A percentile compares a stretch with the other conserved stretches of the same genome.
phyloP scores from a whole-genome alignment of 2,888 invertebrate genomes.

The Oscheius onirici region DNA sequence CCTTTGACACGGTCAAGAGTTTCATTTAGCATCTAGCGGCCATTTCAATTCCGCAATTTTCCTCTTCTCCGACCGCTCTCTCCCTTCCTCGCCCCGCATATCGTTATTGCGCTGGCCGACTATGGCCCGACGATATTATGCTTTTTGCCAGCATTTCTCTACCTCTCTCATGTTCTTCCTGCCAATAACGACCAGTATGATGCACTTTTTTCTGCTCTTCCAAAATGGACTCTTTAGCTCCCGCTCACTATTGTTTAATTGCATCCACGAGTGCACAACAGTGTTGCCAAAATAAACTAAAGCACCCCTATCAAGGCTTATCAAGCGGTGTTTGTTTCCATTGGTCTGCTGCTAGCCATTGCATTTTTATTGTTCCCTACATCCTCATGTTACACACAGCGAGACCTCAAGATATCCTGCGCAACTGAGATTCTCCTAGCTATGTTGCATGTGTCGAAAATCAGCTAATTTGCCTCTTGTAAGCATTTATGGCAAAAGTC shows the following conservation, averaged over 20 bases:
- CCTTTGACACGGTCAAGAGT: slow-evolving; percentile 28
- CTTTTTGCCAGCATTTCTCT: slow-evolving; percentile 12
- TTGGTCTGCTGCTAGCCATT: slow-evolving; percentile 1
- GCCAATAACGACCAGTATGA: background rate
- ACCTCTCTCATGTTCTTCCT: background rate
- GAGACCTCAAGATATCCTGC: background rate
- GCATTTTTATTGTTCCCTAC: slow-evolving; percentile 25
- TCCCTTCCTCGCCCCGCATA: slow-evolving; percentile 11
- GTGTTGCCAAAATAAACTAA: background rate
- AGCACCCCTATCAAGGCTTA: background rate
- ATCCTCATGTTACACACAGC: slow-evolving; percentile 24
- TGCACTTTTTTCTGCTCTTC: background rate
- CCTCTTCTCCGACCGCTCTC: slow-evolving; percentile 14
- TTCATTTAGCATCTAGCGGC: slow-evolving; percentile 20
- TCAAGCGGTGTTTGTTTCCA: slow-evolving; percentile 1
- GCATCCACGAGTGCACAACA: background rate
- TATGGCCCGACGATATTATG: slow-evolving; percentile 16
- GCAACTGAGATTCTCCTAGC: slow-evolving; percentile 1
- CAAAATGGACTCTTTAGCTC: background rate
- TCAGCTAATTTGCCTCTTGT: slow-evolving; percentile 26
- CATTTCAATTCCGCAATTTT: slow-evolving; percentile 27
- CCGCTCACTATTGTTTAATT: background rate
- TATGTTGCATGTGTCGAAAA: slow-evolving; percentile 20
- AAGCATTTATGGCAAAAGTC: slow-evolving; percentile 31
- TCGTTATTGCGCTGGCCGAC: slow-evolving; percentile 19